Conservation (phyloP, 2,113 vertebrate genomes). For the Phalacrocorax carbo region DNA sequence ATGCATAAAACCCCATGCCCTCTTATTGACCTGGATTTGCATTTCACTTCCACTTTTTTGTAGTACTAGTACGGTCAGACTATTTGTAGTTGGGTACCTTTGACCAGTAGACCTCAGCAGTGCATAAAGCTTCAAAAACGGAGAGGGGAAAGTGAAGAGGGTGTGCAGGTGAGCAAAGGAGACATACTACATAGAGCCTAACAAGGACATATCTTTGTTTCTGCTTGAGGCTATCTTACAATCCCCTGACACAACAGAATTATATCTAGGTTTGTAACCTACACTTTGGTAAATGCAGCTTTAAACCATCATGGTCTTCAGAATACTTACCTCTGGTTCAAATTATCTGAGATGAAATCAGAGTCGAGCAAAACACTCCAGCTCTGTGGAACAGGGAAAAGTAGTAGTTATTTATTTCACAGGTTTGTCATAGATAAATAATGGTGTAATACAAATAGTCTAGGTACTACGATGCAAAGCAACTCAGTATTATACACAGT, state of each 20-base stretch:
- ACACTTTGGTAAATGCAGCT: background rate
- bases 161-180: background rate
- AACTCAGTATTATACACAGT: background rate
- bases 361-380: background rate
- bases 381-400: background rate
- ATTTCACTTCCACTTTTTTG: background rate
- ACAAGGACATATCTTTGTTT: background rate
- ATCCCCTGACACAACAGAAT: background rate
- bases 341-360: background rate
- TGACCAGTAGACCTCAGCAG: background rate
- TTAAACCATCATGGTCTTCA: background rate
- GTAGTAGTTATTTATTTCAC: background rate
- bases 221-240: background rate
- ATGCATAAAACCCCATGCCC: background rate
- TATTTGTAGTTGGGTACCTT: background rate
- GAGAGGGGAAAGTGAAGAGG: background rate
- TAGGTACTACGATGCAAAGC: background rate
- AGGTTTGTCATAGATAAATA: background rate
- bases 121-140: background rate
- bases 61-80: background rate
- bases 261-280: background rate
- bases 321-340: background rate
- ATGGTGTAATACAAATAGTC: background rate
- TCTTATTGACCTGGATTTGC: background rate
- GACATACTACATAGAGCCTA: background rate